These are phyloP conservation scores for Drosophila truncata DNA, from an alignment of 1,140 invertebrate genomes.

Conservation along the genomic window DNA sequence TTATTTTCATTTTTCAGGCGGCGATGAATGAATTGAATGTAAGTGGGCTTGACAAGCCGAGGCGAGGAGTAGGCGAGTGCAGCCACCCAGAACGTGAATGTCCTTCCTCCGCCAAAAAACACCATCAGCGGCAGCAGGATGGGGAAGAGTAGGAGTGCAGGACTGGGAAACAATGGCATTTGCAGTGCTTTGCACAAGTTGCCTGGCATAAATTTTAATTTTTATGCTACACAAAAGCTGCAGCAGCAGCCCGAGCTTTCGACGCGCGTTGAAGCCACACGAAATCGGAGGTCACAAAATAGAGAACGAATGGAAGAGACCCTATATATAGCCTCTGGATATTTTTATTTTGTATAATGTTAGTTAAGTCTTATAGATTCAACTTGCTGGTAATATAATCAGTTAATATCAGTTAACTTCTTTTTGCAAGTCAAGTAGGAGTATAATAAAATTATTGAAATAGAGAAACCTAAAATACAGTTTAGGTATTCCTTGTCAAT, in stretches of 20 bases:
- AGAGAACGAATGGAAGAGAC: background rate
- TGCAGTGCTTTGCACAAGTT: constrained; percentile 79
- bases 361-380: background rate
- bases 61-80: constrained; percentile 12
- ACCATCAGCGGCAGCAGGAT: constrained; percentile 10
- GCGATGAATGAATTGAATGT: constrained; percentile 57
- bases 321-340: background rate
- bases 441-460: too few species aligned
- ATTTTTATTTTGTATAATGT: background rate
- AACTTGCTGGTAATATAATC: background rate
- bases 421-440: background rate
- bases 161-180: constrained; percentile 71
- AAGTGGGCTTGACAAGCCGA: constrained; percentile 53
- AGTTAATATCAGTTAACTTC: background rate
- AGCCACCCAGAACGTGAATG: constrained; percentile 61
- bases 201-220: constrained; percentile 80
- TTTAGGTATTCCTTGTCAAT: background rate
- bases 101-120: constrained; percentile 55
- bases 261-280: constrained; percentile 46
- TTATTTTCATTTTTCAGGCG: constrained; percentile 51
- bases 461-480: too few species aligned
- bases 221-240: constrained; percentile 79
- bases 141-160: constrained; percentile 1
- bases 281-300: constrained; percentile 21
- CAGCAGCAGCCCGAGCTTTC: constrained; percentile 53